A percentile compares a stretch with the other conserved stretches of the same genome.
Conservation (phyloP, 2,113 vertebrate genomes). For the Hymenochirus boettgeri region DNA sequence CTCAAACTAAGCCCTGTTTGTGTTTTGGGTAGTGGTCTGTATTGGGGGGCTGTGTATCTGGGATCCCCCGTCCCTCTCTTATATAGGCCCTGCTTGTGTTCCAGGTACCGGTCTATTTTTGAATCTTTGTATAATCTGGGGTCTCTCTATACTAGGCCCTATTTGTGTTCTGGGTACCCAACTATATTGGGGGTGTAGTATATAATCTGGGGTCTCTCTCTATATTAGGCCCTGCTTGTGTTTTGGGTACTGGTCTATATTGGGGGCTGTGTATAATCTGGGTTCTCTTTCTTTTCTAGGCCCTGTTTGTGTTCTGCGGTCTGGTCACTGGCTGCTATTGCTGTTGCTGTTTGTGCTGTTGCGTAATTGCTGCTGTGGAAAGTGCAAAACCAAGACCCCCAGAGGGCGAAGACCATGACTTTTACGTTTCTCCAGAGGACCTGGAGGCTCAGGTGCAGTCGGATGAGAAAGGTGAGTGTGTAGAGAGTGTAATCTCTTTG, state of each 20-base stretch:
- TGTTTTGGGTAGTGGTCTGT: conserved; percentile 59
- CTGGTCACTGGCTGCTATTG: conserved; percentile 91
- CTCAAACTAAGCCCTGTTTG: too few relatives aligned
- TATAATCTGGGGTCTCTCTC: not conserved
- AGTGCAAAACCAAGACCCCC: conserved; percentile 94
- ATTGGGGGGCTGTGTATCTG: too few relatives aligned
- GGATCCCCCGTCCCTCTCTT: too few relatives aligned
- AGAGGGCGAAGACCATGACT: conserved; percentile 80
- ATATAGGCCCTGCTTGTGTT: too few relatives aligned
- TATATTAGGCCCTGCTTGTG: too few relatives aligned
- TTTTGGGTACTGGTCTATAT: too few relatives aligned
- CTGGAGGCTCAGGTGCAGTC: conserved; percentile 94
- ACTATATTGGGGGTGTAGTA: not conserved
- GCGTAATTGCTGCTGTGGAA: conserved; percentile 96
- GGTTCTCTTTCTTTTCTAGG: conserved; percentile 61
- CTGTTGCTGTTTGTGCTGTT: conserved; percentile 97
- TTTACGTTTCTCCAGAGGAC: conserved; percentile 96
- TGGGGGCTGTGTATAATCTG: too few relatives aligned
- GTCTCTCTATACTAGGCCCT: not conserved
- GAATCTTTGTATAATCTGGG: not conserved
- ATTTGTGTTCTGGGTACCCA: not conserved
- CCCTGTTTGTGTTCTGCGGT: conserved; percentile 91
- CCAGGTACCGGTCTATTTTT: not conserved
- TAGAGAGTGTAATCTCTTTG: too few relatives aligned
- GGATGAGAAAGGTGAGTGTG: conserved; percentile 86